Evolutionary conservation across 1,140 invertebrate species (phyloP).

Genomic region (Aphis craccivora): DNA sequence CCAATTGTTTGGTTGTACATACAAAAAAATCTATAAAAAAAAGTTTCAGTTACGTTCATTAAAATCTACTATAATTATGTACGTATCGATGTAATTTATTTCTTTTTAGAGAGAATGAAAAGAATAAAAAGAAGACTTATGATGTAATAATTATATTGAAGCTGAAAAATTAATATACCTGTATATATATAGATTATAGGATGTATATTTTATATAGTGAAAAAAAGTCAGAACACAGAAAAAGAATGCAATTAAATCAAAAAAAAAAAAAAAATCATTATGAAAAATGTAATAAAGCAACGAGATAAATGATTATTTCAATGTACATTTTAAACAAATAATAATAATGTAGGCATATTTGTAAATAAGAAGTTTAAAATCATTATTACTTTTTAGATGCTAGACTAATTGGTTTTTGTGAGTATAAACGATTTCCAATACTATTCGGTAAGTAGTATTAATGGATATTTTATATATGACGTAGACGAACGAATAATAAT

Average conservation of each 20-base stretch:
- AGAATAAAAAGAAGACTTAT: neutral
- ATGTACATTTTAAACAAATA: neutral
- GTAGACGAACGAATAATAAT: neutral
- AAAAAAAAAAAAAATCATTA: neutral
- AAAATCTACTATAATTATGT: neutral
- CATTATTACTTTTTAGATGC: neutral
- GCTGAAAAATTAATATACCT: neutral
- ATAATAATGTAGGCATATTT: neutral
- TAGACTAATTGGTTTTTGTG: neutral
- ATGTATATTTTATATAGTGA: neutral
- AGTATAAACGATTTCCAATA: neutral
- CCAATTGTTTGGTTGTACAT: neutral
- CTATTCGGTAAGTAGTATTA: neutral
- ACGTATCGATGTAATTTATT: neutral
- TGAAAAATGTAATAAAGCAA: neutral
- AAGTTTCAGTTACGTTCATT: constrained; percentile 27
- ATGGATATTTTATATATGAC: neutral
- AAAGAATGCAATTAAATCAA: neutral
- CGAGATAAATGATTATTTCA: neutral
- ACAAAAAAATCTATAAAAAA: neutral
- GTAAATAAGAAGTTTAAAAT: neutral
- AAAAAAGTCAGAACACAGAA: neutral
- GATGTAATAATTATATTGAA: constrained; percentile 7
- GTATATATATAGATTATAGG: neutral
- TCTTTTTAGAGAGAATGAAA: neutral